Conservation (phyloP, 2,797 vertebrate genomes). For the Sciurus carolinensis region DNA sequence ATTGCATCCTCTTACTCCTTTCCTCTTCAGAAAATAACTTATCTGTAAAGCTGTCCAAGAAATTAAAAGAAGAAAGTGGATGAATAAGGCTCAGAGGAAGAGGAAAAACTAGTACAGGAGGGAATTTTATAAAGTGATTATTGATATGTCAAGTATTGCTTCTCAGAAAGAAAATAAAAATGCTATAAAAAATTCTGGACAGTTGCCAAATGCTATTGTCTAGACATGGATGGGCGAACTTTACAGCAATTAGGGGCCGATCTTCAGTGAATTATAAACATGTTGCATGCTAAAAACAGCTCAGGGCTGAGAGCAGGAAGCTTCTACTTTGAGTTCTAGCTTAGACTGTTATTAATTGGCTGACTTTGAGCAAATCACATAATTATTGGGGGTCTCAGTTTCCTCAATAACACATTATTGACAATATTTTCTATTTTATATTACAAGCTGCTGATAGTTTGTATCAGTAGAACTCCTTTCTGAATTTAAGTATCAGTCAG, state of each 20-base stretch:
- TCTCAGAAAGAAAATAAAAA: conserved; percentile 59
- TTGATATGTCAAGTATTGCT: conserved; percentile 46
- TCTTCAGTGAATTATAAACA: background rate
- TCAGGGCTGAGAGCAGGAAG: background rate
- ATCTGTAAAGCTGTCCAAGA: background rate
- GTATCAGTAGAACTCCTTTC: conserved; percentile 13
- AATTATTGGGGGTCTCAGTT: background rate
- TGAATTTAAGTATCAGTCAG: background rate
- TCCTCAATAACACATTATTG: background rate
- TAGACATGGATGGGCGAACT: background rate
- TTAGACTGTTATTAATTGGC: background rate
- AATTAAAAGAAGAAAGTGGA: background rate
- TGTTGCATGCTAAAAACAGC: background rate
- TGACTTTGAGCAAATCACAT: background rate
- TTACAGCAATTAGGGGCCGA: background rate
- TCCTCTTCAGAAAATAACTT: conserved; percentile 30
- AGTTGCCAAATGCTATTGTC: background rate
- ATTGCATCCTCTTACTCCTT: background rate
- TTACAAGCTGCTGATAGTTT: background rate
- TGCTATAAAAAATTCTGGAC: background rate
- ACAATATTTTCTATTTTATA: background rate
- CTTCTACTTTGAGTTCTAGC: background rate
- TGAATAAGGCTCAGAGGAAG: background rate
- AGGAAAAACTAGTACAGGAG: background rate
- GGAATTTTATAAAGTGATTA: background rate